These are phyloP conservation scores for Crotalus viridis DNA, from an alignment of 2,113 vertebrate genomes.

Conservation along the genomic window DNA sequence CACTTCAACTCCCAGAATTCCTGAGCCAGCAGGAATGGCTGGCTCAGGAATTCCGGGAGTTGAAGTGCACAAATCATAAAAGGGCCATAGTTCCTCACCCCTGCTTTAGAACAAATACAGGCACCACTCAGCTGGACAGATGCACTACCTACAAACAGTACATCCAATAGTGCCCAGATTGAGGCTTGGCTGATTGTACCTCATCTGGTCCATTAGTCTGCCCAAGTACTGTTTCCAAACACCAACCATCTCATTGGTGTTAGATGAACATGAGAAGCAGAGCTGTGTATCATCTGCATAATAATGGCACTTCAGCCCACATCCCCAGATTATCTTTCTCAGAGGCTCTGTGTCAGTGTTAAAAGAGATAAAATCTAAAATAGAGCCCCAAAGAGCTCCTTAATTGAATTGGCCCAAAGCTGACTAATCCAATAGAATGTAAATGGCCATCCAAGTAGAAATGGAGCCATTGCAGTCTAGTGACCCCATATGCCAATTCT, in stretches of 20 bases:
- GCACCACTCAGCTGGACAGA: neutral
- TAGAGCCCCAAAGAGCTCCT: neutral
- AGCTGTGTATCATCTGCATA: neutral
- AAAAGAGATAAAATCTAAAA: neutral
- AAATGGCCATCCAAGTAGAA: neutral
- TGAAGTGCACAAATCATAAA: too few species aligned
- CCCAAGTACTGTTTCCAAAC: neutral
- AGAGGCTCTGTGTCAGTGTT: neutral
- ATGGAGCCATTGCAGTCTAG: neutral
- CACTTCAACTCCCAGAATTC: too few species aligned
- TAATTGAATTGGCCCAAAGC: neutral
- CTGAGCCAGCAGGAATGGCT: too few species aligned
- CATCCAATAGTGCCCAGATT: neutral
- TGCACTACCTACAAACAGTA: neutral
- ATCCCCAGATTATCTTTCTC: neutral
- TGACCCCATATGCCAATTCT: neutral
- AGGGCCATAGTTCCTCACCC: too few species aligned
- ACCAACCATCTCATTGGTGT: neutral
- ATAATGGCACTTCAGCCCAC: neutral
- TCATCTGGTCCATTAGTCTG: neutral
- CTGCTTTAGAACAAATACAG: neutral
- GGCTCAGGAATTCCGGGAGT: too few species aligned
- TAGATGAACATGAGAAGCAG: neutral
- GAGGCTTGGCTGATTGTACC: neutral
- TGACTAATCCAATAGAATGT: neutral